A percentile compares a stretch with the other conserved stretches of the same genome.
Conservation (phyloP, 2,888 invertebrate species). For the Myopa testacea region DNA sequence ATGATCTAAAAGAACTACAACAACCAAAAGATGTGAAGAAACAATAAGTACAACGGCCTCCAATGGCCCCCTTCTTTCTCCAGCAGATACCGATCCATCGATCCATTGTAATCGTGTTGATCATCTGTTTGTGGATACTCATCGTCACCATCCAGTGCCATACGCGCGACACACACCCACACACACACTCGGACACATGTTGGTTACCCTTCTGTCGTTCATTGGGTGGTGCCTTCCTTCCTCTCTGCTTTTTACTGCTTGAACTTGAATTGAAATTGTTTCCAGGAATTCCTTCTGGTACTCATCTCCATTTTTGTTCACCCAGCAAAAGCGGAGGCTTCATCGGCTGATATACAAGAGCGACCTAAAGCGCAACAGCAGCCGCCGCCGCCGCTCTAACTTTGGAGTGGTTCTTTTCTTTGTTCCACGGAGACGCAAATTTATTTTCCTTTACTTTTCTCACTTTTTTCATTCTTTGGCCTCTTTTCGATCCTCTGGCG, state of each 20-base stretch:
- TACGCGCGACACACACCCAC: not conserved
- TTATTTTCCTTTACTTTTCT: too few relatives aligned
- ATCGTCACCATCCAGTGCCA: slow-evolving; percentile 25
- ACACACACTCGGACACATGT: slow-evolving; percentile 3
- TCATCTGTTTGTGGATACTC: slow-evolving; percentile 19
- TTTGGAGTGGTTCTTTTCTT: not conserved
- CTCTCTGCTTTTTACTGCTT: not conserved
- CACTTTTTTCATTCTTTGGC: too few relatives aligned
- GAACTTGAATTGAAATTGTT: slow-evolving; percentile 32
- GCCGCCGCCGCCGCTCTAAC: not conserved
- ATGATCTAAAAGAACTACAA: slow-evolving; percentile 29
- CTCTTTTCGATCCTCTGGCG: not conserved
- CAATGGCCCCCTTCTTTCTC: not conserved
- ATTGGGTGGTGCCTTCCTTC: not conserved
- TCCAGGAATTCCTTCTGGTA: slow-evolving; percentile 23
- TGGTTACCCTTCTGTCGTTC: not conserved
- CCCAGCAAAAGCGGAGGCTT: not conserved
- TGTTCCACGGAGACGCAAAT: too few relatives aligned
- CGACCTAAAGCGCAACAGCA: not conserved
- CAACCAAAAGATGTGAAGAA: not conserved
- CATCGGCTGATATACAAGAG: too few relatives aligned
- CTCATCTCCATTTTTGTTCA: not conserved
- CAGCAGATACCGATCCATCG: slow-evolving; percentile 8
- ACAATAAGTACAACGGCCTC: not conserved
- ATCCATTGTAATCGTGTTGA: slow-evolving; percentile 13